Percentiles rank a stretch among this genome's conserved stretches.
These are phyloP conservation scores for Epinephelus awoara DNA, from an alignment of 2,797 vertebrate species.

Conservation along the genomic window DNA sequence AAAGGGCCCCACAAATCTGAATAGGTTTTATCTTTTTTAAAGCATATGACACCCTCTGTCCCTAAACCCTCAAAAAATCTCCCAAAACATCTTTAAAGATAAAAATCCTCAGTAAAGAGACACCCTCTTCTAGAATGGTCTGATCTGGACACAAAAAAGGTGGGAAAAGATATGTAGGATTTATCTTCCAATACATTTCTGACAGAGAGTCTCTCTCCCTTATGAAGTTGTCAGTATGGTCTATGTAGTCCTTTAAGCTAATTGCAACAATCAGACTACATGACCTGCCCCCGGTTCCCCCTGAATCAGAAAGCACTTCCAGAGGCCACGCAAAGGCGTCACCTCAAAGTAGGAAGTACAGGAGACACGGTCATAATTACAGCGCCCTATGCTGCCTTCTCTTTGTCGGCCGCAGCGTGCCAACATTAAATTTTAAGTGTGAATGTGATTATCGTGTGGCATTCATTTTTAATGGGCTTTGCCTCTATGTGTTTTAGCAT, in stretches of 20 bases:
- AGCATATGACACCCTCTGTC: not conserved
- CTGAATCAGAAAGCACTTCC: slow-evolving; percentile 62
- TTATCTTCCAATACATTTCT: not conserved
- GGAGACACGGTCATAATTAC: slow-evolving; percentile 76
- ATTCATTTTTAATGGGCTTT: slow-evolving; percentile 92
- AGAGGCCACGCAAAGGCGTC: slow-evolving; percentile 58
- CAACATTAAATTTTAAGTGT: slow-evolving; percentile 89
- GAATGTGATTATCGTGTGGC: slow-evolving; percentile 89
- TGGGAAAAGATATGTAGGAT: slow-evolving; percentile 8
- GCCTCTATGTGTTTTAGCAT: slow-evolving; percentile 90
- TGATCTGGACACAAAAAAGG: not conserved
- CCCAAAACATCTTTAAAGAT: not conserved
- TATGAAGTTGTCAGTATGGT: slow-evolving; percentile 45
- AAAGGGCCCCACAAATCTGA: no score
- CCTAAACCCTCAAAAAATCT: not conserved
- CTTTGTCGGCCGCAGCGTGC: slow-evolving; percentile 82
- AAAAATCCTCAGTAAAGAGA: not conserved
- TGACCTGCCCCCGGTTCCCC: slow-evolving; percentile 53
- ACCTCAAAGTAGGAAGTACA: slow-evolving; percentile 69
- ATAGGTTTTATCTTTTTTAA: not conserved
- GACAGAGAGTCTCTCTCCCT: slow-evolving; percentile 10
- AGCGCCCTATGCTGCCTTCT: slow-evolving; percentile 73
- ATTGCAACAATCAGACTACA: slow-evolving; percentile 69
- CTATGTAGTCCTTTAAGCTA: slow-evolving; percentile 62
- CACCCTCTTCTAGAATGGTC: not conserved